These are phyloP conservation scores for Dromius quadrimaculatus DNA, from an alignment of 2,888 invertebrate species.

Conservation along the genomic window DNA sequence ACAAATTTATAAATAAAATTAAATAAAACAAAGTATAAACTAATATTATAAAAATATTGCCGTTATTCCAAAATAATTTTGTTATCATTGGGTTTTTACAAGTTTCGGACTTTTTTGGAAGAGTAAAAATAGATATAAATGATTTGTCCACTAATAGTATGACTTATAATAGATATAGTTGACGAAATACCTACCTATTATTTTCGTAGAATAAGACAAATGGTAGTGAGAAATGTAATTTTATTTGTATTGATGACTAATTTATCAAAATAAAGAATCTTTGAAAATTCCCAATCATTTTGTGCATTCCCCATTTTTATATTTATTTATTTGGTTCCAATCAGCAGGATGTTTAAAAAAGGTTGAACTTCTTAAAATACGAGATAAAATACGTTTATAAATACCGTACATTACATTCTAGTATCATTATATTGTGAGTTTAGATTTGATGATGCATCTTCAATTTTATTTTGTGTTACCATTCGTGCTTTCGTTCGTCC, in stretches of 20 bases:
- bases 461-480: not conserved
- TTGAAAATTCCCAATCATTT: not conserved
- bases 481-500: not conserved
- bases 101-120: not conserved
- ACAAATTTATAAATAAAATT: slow-evolving; percentile 27
- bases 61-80: not conserved
- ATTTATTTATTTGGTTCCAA: not conserved
- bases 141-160: slow-evolving; percentile 21
- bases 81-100: slow-evolving; percentile 1
- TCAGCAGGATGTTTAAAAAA: not conserved
- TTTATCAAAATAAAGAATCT: slow-evolving; percentile 17
- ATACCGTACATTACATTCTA: not conserved
- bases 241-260: slow-evolving; percentile 5
- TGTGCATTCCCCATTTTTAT: too few relatives aligned
- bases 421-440: not conserved
- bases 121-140: not conserved
- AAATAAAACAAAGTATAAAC: slow-evolving; percentile 1
- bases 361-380: not conserved
- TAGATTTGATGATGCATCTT: not conserved
- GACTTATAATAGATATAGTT: slow-evolving; percentile 8
- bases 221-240: slow-evolving; percentile 14
- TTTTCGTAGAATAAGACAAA: slow-evolving; percentile 26
- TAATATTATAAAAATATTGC: slow-evolving; percentile 3
- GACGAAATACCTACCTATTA: slow-evolving; percentile 12
- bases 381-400: slow-evolving; percentile 18